Conservation (phyloP, 1,140 invertebrate genomes). For the Odontomachus brunneus region DNA sequence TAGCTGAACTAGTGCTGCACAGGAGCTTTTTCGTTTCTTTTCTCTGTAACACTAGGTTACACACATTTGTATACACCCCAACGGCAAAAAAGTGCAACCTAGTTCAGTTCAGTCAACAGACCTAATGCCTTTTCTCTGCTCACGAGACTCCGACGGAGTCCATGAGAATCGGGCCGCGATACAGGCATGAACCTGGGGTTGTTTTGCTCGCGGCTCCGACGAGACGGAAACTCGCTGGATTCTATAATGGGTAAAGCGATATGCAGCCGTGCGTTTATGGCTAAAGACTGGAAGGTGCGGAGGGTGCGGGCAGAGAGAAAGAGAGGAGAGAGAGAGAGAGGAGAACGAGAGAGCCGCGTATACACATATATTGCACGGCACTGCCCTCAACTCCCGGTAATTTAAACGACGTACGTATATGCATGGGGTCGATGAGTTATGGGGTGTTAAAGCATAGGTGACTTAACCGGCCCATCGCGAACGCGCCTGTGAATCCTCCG, state of each 20-base stretch:
- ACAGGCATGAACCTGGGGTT: neutral
- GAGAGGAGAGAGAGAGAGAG: neutral
- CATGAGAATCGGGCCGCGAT: slow-evolving; percentile 57
- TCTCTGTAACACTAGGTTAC: no score
- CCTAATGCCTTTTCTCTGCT: no score
- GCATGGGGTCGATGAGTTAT: slow-evolving; percentile 79
- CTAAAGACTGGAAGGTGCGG: slow-evolving; percentile 51
- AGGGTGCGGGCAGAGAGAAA: slow-evolving; percentile 19
- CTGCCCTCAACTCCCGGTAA: slow-evolving; percentile 72
- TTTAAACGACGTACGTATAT: slow-evolving; percentile 72
- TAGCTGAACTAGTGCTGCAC: no score
- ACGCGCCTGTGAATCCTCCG: slow-evolving; percentile 67
- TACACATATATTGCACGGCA: slow-evolving; percentile 44
- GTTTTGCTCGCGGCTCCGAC: slow-evolving; percentile 55
- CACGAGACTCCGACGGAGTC: slow-evolving; percentile 14
- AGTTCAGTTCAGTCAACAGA: no score
- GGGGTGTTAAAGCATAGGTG: slow-evolving; percentile 80
- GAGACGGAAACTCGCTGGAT: slow-evolving; percentile 63
- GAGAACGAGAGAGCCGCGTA: slow-evolving; percentile 48
- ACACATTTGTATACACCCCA: no score
- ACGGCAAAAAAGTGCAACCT: no score
- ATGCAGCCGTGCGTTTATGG: slow-evolving; percentile 58
- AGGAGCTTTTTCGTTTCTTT: no score
- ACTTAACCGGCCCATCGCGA: slow-evolving; percentile 72
- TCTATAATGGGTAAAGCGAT: slow-evolving; percentile 69